Conservation (phyloP, 2,113 vertebrate genomes). For the Orientallactaga bullata region DNA sequence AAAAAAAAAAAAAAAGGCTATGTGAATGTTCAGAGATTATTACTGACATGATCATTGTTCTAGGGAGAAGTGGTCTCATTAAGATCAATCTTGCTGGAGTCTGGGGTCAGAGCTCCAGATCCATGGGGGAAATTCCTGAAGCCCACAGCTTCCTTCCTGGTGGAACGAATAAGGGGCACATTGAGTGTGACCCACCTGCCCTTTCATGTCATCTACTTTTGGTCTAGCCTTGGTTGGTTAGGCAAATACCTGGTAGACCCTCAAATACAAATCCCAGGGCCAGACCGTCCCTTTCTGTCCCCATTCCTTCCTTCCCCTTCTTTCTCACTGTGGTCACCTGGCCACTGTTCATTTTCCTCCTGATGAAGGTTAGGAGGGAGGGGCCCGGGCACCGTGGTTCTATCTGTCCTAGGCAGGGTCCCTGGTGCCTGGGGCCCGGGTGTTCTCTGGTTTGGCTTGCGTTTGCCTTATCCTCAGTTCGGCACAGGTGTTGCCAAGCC, state of each 20-base stretch:
- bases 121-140: background rate
- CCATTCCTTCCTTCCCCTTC: rapidly evolving
- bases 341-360: background rate
- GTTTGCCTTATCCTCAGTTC: background rate
- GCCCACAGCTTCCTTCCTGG: background rate
- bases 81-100: background rate
- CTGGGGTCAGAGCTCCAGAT: background rate
- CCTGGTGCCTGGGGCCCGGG: background rate
- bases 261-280: background rate
- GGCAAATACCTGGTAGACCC: background rate
- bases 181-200: background rate
- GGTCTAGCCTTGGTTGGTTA: background rate
- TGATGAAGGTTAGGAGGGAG: background rate
- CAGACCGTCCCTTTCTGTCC: rapidly evolving
- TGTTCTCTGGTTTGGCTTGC: background rate
- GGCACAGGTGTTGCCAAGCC: background rate
- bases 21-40: background rate
- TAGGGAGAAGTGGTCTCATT: background rate
- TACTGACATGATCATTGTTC: background rate
- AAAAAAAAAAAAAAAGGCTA: background rate
- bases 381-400: background rate
- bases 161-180: rapidly evolving
- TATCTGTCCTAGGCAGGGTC: background rate
- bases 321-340: background rate
- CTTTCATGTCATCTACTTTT: background rate